Percentiles rank a stretch among this genome's conserved stretches.
Evolutionary conservation across 2,797 vertebrate genomes (phyloP).

Genomic region (Bovichtus variegatus): DNA sequence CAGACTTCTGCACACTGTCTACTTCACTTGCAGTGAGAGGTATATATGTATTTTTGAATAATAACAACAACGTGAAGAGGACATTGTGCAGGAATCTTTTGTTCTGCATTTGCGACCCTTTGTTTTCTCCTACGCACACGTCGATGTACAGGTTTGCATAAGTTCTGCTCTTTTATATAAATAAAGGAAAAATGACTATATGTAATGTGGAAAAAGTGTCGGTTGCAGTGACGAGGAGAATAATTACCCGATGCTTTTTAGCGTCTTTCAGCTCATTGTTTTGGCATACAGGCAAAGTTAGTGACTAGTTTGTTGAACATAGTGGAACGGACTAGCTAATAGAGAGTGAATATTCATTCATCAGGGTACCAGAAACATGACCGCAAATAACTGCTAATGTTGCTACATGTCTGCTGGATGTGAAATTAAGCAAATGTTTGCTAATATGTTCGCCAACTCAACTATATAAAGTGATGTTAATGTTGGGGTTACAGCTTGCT

Average conservation of each 20-base stretch:
- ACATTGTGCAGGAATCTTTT: too few species aligned
- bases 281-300: neutral
- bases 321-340: neutral
- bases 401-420: neutral
- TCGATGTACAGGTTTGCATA: too few species aligned
- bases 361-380: neutral
- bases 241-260: neutral
- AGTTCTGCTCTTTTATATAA: too few species aligned
- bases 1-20: too few species aligned
- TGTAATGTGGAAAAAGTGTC: neutral
- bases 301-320: neutral
- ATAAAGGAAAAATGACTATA: neutral
- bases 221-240: neutral
- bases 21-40: too few species aligned
- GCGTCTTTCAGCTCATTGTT: too few species aligned
- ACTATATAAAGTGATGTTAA: neutral
- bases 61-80: too few species aligned
- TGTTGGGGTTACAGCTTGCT: too few species aligned
- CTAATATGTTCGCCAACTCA: neutral
- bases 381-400: neutral
- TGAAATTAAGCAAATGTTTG: neutral
- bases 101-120: too few species aligned
- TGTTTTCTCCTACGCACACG: too few species aligned
- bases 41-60: too few species aligned
- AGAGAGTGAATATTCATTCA: neutral